These are phyloP conservation scores for Oikopleura dioica DNA, from an alignment of 23 tunicate species.

Conservation along the genomic window DNA sequence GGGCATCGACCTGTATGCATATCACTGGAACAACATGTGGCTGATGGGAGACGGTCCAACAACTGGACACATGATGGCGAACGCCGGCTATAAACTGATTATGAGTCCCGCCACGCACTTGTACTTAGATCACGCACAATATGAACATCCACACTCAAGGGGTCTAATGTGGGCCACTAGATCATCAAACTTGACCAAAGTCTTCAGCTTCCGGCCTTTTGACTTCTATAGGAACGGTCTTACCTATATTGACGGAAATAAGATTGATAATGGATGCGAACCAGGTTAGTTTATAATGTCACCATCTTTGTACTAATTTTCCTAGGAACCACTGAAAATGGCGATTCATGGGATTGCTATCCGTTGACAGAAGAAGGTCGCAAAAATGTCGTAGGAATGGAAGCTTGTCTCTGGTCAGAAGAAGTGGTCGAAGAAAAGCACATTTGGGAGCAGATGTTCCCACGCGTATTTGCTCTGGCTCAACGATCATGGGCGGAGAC, in stretches of 20 bases:
- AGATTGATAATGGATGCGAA: not conserved
- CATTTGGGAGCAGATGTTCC: conserved; percentile 2
- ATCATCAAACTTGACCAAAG: not conserved
- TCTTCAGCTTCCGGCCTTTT: not conserved
- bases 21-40: conserved; percentile 8
- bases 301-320: too few relatives aligned
- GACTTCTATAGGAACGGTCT: not conserved
- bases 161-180: conserved; percentile 4
- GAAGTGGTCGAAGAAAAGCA: not conserved
- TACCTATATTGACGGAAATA: not conserved
- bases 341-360: too few relatives aligned
- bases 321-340: too few relatives aligned
- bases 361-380: too few relatives aligned
- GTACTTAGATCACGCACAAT: not conserved
- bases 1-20: not conserved
- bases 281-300: too few relatives aligned
- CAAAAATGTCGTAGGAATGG: not conserved
- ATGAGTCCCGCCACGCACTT: not conserved
- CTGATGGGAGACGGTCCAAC: not conserved
- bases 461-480: not conserved
- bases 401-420: not conserved
- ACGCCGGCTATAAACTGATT: not conserved
- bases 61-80: not conserved
- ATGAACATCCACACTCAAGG: not conserved
- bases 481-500: not conserved